Evolutionary conservation across 1,140 invertebrate species (phyloP), one percentile per base, ranked within the genome.

Genomic region (Aporrectodea caliginosa): DNA sequence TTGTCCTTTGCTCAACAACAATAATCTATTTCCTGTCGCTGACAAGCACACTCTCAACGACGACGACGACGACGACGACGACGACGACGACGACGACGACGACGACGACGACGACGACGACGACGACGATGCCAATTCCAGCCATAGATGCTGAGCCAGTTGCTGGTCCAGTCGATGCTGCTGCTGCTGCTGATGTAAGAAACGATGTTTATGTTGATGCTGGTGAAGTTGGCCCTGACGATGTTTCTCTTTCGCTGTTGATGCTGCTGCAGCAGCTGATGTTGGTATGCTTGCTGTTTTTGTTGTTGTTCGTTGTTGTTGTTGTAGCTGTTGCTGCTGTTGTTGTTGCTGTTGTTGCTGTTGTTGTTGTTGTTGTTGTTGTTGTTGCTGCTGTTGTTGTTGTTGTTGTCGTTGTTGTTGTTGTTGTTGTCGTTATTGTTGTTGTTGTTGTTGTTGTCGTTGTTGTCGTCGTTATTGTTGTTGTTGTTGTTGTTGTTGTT

Each of bases 321-420:
- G 27, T 68, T 27, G 58, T 68, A 68, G 27, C 27, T 27, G 27
- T 68, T 68, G 27, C 27, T 12, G 32, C 1, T 34, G 69, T 43
- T 43, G 33, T 58, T 22, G 31, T 35, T 68, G 69, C 35, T 35
- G 31, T 79, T 30, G 31, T 79, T 79, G 31, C 74, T 78, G 31
- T 78, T 30, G 69, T 79, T 69, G 69, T 80, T 79, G 31, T 35
- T 35, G 69, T 79, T 79, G 69, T 79, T 32, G 69, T 80, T 16
- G 6, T 79, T 79, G 69, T 79, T 79, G 33, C 74, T n/a, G n/a
- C n/a, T 27, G 31, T 79, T 80, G 74, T 79, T 80, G 69, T 79
- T 79, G 69, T 79, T 79, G 32, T 80, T 79, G 69, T 79, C 1
- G 31, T 79, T 69, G 69, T 79, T 79, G 69, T 79, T 32, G 69